Conservation (phyloP, 1,140 invertebrate genomes). For the Bathynomus jamesi region DNA sequence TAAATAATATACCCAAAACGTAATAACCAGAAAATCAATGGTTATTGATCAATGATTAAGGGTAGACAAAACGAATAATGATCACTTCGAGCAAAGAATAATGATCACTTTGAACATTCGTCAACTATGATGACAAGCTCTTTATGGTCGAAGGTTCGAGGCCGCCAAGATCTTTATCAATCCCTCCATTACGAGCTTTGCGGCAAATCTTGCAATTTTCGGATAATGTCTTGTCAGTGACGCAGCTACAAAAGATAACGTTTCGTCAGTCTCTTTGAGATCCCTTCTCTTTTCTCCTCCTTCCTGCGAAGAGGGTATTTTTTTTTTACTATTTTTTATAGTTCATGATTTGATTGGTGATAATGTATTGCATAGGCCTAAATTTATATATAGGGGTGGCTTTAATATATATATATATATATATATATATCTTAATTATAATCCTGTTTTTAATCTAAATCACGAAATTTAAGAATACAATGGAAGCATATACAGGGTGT, state of each 20-base stretch:
- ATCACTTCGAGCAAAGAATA: not conserved
- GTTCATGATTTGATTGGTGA: no score
- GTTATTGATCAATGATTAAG: not conserved
- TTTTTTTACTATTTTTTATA: no score
- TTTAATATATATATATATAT: no score
- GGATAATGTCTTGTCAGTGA: not conserved
- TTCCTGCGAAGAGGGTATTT: no score
- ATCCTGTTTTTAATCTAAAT: no score
- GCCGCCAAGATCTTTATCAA: not conserved
- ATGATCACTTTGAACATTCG: not conserved
- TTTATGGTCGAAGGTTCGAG: not conserved
- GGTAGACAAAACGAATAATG: not conserved
- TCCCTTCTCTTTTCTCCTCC: not conserved
- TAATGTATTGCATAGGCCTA: no score
- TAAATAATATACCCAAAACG: no score
- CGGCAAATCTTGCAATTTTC: not conserved
- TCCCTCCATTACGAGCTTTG: not conserved
- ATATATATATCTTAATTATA: no score
- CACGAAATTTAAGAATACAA: no score
- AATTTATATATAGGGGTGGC: no score
- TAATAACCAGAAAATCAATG: no score
- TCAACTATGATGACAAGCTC: not conserved
- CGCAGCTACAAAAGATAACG: not conserved
- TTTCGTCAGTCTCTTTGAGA: not conserved
- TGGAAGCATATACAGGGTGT: no score